Evolutionary conservation across 2,113 vertebrate genomes (phyloP), one percentile per base, ranked within the genome.

Genomic region (Malurus elegans): DNA sequence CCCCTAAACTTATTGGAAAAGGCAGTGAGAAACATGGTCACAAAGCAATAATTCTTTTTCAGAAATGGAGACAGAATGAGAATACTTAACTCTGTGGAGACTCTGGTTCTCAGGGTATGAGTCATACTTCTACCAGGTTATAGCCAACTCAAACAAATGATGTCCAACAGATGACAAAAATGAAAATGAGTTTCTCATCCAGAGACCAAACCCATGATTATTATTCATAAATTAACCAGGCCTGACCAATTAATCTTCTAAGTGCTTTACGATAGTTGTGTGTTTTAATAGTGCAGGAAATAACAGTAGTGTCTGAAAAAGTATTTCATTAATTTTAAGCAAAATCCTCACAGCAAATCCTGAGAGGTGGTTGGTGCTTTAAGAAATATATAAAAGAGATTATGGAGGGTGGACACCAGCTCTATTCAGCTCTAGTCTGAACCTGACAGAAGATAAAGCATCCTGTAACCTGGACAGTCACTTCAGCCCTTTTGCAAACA

Each of bases 111-210:
- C 72, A 66, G 81, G 47, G 76, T 74, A 79, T 95, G 96, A 98
- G 84, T 97, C 97, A 97, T 58, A 47, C 19, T 74, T 92, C n/a
- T 81, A 60, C 42, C 90, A 85, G 21, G 4, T 90, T 88, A 38
- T 36, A 71, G 97, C 96, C 81, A 96, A 92, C 73, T 95, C 67
- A 96, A 96, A 96, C 88, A 94, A 89, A 89, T 78, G 11, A 51
- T 88, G 85, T 93, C 87, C 92, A 95, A 70, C 38, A 58, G 85
- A 95, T 93, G 93, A 96, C 85, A 95, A 95, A 92, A 96, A 87
- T 4, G 74, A 94, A 97, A 93, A 70, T 23, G 38, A 76, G 71
- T 89, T 70, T 88, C 45, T 76, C 2, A 4, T 90, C 85, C 58
- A 87, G 78, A 58, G 76, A 92, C 95, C 93, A 95, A 97, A 80